phyloP scores from a whole-genome alignment of 35 echinoderm and acorn worm genomes.

The Holothuria glaberrima region DNA sequence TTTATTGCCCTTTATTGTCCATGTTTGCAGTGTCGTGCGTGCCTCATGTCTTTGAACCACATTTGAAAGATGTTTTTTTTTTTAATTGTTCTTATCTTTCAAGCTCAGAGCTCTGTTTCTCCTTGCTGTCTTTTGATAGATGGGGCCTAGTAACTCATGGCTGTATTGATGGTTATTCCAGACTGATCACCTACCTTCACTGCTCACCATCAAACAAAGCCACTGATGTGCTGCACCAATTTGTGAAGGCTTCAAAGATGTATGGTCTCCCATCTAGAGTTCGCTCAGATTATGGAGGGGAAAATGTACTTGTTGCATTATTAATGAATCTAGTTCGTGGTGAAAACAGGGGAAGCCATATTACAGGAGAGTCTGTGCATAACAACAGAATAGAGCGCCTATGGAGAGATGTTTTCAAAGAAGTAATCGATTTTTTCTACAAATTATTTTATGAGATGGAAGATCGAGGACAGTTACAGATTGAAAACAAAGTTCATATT shows the following conservation, averaged over 20 bases:
- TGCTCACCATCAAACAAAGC: constrained; percentile 36
- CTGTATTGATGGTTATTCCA: constrained; percentile 46
- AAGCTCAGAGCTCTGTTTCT: not conserved
- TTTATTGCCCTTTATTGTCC: not conserved
- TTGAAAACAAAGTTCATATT: constrained; percentile 20
- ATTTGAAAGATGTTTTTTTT: not conserved
- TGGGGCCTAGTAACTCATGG: constrained; percentile 44
- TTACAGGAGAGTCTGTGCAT: constrained; percentile 62
- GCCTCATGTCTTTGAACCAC: not conserved
- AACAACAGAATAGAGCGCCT: constrained; percentile 77
- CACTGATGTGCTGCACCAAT: not conserved
- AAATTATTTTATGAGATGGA: constrained; percentile 13
- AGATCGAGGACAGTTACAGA: not conserved
- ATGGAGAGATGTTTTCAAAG: constrained; percentile 62
- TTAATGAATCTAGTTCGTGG: constrained; percentile 58
- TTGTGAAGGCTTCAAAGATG: not conserved
- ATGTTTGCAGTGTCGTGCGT: not conserved
- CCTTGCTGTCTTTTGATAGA: not conserved
- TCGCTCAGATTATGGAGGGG: constrained; percentile 56
- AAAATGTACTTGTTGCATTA: constrained; percentile 56
- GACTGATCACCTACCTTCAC: constrained; percentile 19
- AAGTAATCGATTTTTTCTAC: not conserved
- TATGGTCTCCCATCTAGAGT: constrained; percentile 63
- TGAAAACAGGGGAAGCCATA: constrained; percentile 49
- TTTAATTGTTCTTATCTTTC: not conserved